Evolutionary conservation across 2,888 invertebrate species (phyloP).

Genomic region (Lomographa bimaculata): DNA sequence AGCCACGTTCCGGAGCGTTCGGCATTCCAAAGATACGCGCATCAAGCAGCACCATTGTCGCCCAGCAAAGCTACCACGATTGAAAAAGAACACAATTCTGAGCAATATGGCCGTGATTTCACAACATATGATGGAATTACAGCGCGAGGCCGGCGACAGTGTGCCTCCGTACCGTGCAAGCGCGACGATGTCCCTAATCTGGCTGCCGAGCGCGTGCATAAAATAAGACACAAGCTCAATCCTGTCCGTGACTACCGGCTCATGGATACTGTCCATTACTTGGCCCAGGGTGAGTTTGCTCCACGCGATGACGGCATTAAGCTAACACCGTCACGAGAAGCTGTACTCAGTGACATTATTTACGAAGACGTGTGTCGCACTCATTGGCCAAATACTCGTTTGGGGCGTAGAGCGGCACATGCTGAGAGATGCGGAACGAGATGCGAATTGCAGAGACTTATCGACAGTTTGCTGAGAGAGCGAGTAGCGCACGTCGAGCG

Average conservation of each 20-base stretch:
- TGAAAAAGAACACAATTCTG: conserved; percentile 73
- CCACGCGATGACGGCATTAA: conserved; percentile 78
- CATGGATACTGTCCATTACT: conserved; percentile 78
- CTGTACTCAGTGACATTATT: conserved; percentile 76
- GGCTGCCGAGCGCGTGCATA: conserved; percentile 72
- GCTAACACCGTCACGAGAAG: conserved; percentile 74
- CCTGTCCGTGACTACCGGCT: conserved; percentile 74
- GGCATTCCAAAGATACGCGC: conserved; percentile 70
- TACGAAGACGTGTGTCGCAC: conserved; percentile 79
- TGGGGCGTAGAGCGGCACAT: conserved; percentile 61
- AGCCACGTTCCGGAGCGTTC: conserved; percentile 74
- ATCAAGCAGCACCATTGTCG: conserved; percentile 60
- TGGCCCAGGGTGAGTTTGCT: conserved; percentile 78
- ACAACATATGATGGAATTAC: conserved; percentile 76
- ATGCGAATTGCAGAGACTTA: conserved; percentile 68
- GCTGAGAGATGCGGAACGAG: conserved; percentile 61
- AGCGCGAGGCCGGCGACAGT: conserved; percentile 68
- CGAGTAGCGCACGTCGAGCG: conserved; percentile 74
- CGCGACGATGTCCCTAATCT: conserved; percentile 64
- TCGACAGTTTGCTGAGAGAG: conserved; percentile 70
- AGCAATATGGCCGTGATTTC: conserved; percentile 74
- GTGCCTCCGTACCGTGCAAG: conserved; percentile 72
- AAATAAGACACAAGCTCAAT: conserved; percentile 73
- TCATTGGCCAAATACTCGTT: conserved; percentile 72
- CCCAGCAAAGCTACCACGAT: conserved; percentile 66